Base-by-base conservation (phyloP, 2,113 vertebrate species). In the Lanius collurio region DNA sequence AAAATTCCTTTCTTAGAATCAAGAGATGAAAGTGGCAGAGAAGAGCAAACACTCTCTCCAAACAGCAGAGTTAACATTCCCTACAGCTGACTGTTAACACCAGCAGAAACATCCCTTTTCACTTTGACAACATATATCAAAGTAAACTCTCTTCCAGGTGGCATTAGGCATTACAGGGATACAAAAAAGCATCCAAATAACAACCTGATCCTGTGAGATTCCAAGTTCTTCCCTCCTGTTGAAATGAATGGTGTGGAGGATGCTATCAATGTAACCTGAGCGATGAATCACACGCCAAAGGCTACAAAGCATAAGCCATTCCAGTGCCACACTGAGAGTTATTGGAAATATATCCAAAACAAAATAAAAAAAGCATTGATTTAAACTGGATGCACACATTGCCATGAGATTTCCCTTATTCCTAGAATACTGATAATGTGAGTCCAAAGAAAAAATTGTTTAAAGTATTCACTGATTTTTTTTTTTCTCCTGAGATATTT, bases 1-100 rank as follows among this genome's bases (percentile, higher is more conserved):
- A 86, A 94, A 96, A 97, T 97, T 95, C 95, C 94, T 97, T 73
- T 88, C 87, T 74, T 62, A 79, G 77, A 95, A 91, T 80, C 63
- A 79, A 70, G 68, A 82, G 89, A 80, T 88, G 68, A 96, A 93
- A 93, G 85, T 13, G 27, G 31, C 42, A 62, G 44, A 57, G 79
- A 87, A 49, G 14, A 47, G 12, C 53, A 60, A 87, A 88, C 47
- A 47, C 46, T 21, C 27, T 41, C n/a, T n/a, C 22, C 0, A 0
- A 83, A 82, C 24, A 74, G 68, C 31, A 49, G 6, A 90, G 57
- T 75, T 87, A 78, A 87, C 78, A 82, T n/a, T 57, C 33, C 42
- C 11, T 0, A 52, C 52, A 95, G 37, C 68, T 88, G 90, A 56
- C 41, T 31, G 33, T 23, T 65, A 89, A 47, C 59, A 62, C 16